A percentile compares a stretch with the other conserved stretches of the same genome.
phyloP scores from a whole-genome alignment of 2,888 invertebrate species.

The Gibbula magus region DNA sequence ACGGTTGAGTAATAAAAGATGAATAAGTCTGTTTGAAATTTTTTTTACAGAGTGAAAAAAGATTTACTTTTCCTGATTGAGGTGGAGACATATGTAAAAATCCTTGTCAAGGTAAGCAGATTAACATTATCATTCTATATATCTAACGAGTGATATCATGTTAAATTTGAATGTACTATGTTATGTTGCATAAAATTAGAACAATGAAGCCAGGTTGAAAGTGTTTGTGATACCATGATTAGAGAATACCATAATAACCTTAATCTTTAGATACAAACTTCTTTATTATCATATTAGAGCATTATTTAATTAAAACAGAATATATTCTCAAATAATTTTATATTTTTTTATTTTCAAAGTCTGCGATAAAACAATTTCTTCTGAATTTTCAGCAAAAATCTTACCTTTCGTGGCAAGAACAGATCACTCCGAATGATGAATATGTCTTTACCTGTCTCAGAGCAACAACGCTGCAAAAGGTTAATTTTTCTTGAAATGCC shows the following conservation, averaged over 20 bases:
- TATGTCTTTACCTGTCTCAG: constrained; percentile 42
- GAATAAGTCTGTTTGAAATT: not conserved
- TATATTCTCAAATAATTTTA: too few relatives aligned
- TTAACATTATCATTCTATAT: not conserved
- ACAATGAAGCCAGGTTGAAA: not conserved
- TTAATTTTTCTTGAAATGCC: constrained; percentile 26
- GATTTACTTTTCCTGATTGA: constrained; percentile 42
- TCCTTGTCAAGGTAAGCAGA: constrained; percentile 45
- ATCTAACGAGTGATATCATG: too few relatives aligned
- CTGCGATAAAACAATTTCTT: too few relatives aligned
- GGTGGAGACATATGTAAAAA: constrained; percentile 35
- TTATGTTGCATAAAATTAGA: too few relatives aligned
- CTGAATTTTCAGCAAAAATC: constrained; percentile 39
- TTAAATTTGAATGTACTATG: too few relatives aligned
- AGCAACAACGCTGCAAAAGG: constrained; percentile 51
- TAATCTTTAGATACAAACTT: too few relatives aligned
- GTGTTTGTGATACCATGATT: not conserved
- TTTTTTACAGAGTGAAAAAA: constrained; percentile 44
- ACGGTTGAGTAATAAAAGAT: too few relatives aligned
- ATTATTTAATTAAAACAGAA: too few relatives aligned
- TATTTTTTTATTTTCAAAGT: too few relatives aligned
- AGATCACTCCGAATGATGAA: constrained; percentile 34
- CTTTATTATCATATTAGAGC: too few relatives aligned
- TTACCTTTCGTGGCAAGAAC: constrained; percentile 40
- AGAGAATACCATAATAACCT: too few relatives aligned